These are phyloP conservation scores for Pardalotus punctatus DNA, from an alignment of 2,113 vertebrate genomes.

Conservation along the genomic window DNA sequence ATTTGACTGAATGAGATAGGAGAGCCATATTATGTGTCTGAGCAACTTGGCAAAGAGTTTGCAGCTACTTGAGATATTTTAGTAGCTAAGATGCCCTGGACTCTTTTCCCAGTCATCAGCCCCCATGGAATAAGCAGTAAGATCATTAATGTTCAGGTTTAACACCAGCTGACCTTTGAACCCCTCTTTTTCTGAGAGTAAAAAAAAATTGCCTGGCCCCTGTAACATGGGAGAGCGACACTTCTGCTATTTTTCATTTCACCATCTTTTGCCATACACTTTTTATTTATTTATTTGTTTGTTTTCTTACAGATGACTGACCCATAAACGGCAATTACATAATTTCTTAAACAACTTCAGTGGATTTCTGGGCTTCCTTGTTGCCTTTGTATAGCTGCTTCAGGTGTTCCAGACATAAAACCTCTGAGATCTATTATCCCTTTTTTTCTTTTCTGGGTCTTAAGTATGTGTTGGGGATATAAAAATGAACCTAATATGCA, in stretches of 20 bases:
- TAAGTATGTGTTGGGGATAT: not conserved
- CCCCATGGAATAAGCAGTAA: conserved; percentile 63
- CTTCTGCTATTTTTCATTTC: conserved; percentile 43
- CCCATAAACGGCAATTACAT: conserved; percentile 72
- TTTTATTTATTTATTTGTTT: no score
- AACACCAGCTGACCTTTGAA: conserved; percentile 63
- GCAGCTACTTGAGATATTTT: conserved; percentile 72
- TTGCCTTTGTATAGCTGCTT: not conserved
- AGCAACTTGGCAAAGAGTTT: conserved; percentile 59
- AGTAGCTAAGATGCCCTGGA: conserved; percentile 64
- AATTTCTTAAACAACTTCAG: conserved; percentile 79
- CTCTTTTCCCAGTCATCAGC: conserved; percentile 60
- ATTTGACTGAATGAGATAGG: conserved; percentile 7
- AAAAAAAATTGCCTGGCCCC: conserved; percentile 39
- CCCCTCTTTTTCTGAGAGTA: conserved; percentile 32
- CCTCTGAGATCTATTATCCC: not conserved
- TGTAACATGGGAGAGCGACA: conserved; percentile 58
- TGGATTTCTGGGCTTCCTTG: conserved; percentile 57
- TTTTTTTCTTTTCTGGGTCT: not conserved
- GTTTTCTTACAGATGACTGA: conserved; percentile 72
- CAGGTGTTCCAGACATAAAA: not conserved
- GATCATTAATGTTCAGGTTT: conserved; percentile 72
- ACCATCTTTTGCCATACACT: conserved; percentile 6
- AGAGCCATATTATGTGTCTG: not conserved
- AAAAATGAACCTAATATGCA: not conserved